These are phyloP conservation scores for Pongo abelii DNA, from an alignment of 2,113 vertebrate genomes.

Conservation along the genomic window DNA sequence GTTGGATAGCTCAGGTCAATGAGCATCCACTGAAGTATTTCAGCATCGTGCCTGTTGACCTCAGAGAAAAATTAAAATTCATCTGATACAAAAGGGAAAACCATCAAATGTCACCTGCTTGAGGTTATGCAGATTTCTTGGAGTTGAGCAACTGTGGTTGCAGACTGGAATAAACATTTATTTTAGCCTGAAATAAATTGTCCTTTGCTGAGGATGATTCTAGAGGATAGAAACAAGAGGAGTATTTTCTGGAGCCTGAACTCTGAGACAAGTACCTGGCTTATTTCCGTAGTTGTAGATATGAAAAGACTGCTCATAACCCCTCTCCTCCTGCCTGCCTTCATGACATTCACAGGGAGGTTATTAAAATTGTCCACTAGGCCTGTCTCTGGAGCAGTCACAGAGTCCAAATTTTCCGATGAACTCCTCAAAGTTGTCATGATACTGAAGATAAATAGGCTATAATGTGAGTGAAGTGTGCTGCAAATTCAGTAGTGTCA, in stretches of 20 bases:
- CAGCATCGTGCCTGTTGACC: not conserved
- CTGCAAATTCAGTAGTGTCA: not conserved
- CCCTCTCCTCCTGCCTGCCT: not conserved
- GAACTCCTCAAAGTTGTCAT: not conserved
- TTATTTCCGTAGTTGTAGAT: not conserved
- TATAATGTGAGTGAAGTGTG: not conserved
- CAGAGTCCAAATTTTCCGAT: not conserved
- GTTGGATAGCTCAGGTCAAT: slow-evolving; percentile 31
- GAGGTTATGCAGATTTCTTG: not conserved
- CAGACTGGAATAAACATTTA: not conserved
- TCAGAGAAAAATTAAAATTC: slow-evolving; percentile 27
- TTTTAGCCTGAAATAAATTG: slow-evolving; percentile 13
- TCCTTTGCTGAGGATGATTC: not conserved
- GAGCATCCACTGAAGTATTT: not conserved
- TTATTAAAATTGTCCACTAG: not conserved
- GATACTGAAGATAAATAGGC: not conserved
- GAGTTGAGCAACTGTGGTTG: not conserved
- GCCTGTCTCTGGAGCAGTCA: not conserved
- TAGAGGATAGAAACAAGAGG: not conserved
- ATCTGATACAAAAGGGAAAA: not conserved
- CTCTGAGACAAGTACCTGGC: not conserved
- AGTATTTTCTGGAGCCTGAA: not conserved
- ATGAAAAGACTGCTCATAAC: not conserved
- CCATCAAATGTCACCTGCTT: not conserved
- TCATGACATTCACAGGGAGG: not conserved